Evolutionary conservation across 1,140 invertebrate genomes (phyloP).

Genomic region (Nixonia krombeini): DNA sequence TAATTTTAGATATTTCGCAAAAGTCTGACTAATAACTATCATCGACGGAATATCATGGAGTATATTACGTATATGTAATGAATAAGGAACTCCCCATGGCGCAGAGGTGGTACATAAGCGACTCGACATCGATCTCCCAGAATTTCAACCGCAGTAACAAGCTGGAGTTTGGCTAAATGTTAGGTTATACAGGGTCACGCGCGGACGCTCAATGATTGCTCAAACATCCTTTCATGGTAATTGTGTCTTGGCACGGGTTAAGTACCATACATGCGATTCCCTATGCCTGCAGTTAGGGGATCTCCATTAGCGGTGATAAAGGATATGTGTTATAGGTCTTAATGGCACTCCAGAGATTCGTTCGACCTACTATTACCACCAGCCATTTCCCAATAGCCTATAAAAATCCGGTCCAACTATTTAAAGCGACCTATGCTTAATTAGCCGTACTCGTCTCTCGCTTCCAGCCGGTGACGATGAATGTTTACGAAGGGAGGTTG

Average conservation of each 20-base stretch:
- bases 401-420: conserved; percentile 6
- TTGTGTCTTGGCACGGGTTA: conserved; percentile 54
- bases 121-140: conserved; percentile 30
- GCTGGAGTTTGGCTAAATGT: conserved; percentile 40
- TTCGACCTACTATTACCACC: conserved; percentile 1
- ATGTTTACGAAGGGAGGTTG: conserved; percentile 19
- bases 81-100: conserved; percentile 1
- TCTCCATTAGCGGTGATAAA: conserved; percentile 62
- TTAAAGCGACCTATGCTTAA: conserved; percentile 7
- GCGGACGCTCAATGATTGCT: conserved; percentile 28
- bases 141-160: conserved; percentile 35
- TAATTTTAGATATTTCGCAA: no score
- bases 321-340: conserved; percentile 55
- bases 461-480: conserved; percentile 3
- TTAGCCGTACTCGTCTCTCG: not conserved
- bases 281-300: conserved; percentile 48
- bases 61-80: not conserved
- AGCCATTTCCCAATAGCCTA: not conserved
- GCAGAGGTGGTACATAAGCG: conserved; percentile 20
- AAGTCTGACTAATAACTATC: no score
- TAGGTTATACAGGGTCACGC: conserved; percentile 42
- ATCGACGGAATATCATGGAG: no score
- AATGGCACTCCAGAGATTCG: conserved; percentile 48
- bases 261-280: conserved; percentile 52
- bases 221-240: conserved; percentile 56